Evolutionary conservation across 2,888 invertebrate species (phyloP).

Genomic region (Himalopsyche anomala): DNA sequence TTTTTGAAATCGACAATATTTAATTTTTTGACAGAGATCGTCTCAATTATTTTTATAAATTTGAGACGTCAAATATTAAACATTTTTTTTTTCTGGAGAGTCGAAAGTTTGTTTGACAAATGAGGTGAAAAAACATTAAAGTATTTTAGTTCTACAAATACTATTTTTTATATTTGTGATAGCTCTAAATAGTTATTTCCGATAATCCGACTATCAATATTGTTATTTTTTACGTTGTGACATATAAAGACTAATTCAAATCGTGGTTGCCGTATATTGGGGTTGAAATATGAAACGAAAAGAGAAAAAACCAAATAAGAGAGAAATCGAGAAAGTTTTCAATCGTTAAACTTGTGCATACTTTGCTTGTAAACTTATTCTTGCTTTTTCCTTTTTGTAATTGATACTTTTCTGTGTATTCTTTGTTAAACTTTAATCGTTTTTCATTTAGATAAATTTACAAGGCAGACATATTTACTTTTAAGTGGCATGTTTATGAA

Average conservation of each 20-base stretch:
- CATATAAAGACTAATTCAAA: background rate
- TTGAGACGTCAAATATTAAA: no score
- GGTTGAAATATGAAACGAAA: background rate
- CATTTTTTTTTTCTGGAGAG: no score
- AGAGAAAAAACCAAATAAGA: background rate
- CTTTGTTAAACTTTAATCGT: background rate
- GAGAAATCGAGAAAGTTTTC: conserved; percentile 39
- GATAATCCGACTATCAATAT: no score
- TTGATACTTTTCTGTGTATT: background rate
- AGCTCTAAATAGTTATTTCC: no score
- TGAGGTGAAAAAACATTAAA: no score
- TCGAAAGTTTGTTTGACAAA: no score
- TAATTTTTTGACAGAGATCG: no score
- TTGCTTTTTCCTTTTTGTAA: conserved; percentile 8
- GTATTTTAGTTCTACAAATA: no score
- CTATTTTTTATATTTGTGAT: no score
- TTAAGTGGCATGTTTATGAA: background rate
- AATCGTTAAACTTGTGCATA: conserved; percentile 43
- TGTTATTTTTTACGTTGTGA: no score
- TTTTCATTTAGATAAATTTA: background rate
- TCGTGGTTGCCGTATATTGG: background rate
- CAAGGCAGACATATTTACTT: background rate
- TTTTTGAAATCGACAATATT: no score
- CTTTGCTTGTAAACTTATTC: background rate
- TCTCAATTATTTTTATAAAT: no score